Evolutionary conservation across 2,888 invertebrate species (phyloP).

Genomic region (Ceriagrion tenellum): DNA sequence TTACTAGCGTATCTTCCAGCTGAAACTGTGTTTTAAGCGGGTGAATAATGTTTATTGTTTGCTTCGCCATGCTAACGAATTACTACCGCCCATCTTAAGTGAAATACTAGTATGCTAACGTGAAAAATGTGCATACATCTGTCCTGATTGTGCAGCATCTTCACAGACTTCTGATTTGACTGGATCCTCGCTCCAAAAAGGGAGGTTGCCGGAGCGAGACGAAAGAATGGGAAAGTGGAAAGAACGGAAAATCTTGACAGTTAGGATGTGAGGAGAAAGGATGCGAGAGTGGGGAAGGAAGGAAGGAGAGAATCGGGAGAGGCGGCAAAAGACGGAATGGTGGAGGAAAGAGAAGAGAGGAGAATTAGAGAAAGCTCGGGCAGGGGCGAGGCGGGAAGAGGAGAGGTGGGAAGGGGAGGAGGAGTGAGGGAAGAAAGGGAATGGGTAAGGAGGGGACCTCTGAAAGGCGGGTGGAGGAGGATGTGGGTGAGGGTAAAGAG

Average conservation of each 20-base stretch:
- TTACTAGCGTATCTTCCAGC: too few species aligned
- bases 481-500: too few species aligned
- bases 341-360: neutral
- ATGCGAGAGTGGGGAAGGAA: neutral
- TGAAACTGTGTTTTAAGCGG: too few species aligned
- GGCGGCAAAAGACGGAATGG: neutral
- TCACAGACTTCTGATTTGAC: too few species aligned
- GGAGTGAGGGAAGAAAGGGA: neutral
- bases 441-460: neutral
- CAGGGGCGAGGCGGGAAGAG: neutral
- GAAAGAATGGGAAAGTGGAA: neutral
- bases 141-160: too few species aligned
- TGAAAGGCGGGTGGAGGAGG: neutral
- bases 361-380: neutral
- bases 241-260: neutral
- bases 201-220: neutral
- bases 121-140: too few species aligned
- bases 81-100: too few species aligned
- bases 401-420: neutral
- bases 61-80: too few species aligned
- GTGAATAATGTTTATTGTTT: too few species aligned
- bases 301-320: neutral
- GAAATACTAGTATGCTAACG: too few species aligned
- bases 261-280: neutral
- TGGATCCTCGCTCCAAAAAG: too few species aligned